Base-by-base conservation (phyloP, 1,140 invertebrate species). In the Rhysida immarginata region DNA sequence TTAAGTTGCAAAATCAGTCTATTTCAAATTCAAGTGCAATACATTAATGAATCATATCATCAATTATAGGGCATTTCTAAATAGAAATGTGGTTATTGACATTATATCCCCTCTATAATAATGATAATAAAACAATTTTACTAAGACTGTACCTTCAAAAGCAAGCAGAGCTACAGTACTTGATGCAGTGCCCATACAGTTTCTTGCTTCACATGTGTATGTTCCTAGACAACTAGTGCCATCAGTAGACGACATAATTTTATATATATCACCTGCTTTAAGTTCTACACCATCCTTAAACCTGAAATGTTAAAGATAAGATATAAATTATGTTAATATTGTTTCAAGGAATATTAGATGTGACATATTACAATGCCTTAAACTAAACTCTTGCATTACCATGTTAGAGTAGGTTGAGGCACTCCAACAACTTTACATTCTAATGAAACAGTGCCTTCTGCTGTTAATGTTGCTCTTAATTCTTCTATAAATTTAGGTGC, bases 341-440 rank as follows among this genome's bases (percentile, higher is more conserved):
- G 16, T 35, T 35, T 35, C 16, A 35, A 8, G 16, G 16, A 35
- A 35, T 35, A 5, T 35, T 8, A 35, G 29, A n/a, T n/a, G n/a
- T n/a, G n/a, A n/a, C n/a, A n/a, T n/a, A n/a, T n/a, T n/a, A n/a
- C n/a, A n/a, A n/a, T n/a, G n/a, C n/a, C n/a, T n/a, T n/a, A n/a
- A n/a, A n/a, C n/a, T n/a, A n/a, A n/a, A n/a, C n/a, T n/a, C n/a
- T n/a, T n/a, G n/a, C n/a, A n/a, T 35, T 50, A 56, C 88, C 88
- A 92, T 65, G 87, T 90, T 0, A 93, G 70, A 45, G 80, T 71
- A 2, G 88, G 87, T 64, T 90, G 87, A 0, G 87, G 87, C 14
- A 90, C 85, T 14, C 87, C 87, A 55, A 92, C 90, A n/a, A 92
- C 74, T 74, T 93, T 93, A 69, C 88, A 93, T 67, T 93, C 87